Evolutionary conservation across 2,797 vertebrate species (phyloP), one percentile per base, ranked within the genome.

Genomic region (Petrocephalus schoutedeni): DNA sequence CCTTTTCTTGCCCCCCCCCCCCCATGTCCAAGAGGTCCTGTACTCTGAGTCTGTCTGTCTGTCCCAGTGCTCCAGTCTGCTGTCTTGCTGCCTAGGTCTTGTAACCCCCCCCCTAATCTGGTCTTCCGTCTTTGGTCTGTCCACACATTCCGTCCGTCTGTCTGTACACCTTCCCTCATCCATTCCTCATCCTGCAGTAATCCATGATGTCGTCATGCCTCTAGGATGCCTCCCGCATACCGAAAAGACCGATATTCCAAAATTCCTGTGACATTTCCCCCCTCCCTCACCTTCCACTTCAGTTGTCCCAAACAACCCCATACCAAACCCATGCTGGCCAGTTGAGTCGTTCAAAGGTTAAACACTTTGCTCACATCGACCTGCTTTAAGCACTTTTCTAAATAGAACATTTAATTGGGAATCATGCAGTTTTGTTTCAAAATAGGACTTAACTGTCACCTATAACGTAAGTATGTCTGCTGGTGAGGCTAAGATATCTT

Each of bases 21-120:
- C 92, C 90, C 91, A 90, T 90, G 92, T 92, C 91, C 92, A 95
- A 96, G 95, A 91, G 96, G 95, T 57, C 84, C 84, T 90, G 91
- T 87, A 93, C 94, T 87, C 89, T 87, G 87, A 88, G 95, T 95
- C 87, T 93, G 91, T 94, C 93, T 94, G 94, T 83, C 80, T 32
- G 87, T 96, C 94, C 92, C 91, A 95, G 94, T 88, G 91, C 93
- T 92, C 91, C 92, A 10, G 87, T 88, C 28, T 93, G 93, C 95
- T 95, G 91, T 95, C 91, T 96, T 93, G 94, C 95, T 95, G 95
- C 89, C 93, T 90, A 91, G 93, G 92, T 95, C 90, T 91, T 88
- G 93, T 95, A 71, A 36, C 89, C 88, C 88, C 89, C 87, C 87
- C 89, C 90, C 90, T 83, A 67, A 74, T 89, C 85, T 89, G 71